Evolutionary conservation across 2,113 vertebrate species (phyloP), one percentile per base, ranked within the genome.

Genomic region (Lanius collurio): DNA sequence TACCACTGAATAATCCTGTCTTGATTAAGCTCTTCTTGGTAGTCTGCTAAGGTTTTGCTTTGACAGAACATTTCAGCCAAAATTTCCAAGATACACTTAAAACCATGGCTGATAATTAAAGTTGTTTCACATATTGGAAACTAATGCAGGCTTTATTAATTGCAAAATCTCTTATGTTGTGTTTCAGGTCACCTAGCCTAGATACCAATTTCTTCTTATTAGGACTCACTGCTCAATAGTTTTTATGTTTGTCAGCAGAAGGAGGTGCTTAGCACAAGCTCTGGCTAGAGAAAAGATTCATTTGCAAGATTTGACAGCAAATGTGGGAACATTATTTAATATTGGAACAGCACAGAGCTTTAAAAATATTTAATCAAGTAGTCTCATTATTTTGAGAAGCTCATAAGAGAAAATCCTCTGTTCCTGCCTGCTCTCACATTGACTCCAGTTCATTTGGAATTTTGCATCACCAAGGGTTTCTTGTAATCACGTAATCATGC

Each of bases 21-120:
- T 93, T 93, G 56, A 96, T 64, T 87, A 97, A 95, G 59, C 28
- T 75, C 49, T 88, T 68, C 46, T 81, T 94, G 70, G 52, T 95
- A 46, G 83, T 87, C 70, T 86, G 37, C 69, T 94, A 73, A 70
- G 7, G 26, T 50, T 33, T 67, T 60, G 28, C 22, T 50, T 31
- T 73, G 65, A 67, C 2, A 19, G 30, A 56, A 69, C 0, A 1
- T 50, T 80, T 80, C 57, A 86, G 19, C 17, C 35, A 77, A 83
- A 67, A 41, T 39, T 83, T 73, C 70, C 46, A 62, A 75, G 41
- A 42, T 62, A n/a, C 0, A 0, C 26, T 76, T 94, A 71, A 84
- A 89, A n/a, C 11, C 9, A 17, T 31, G 2, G 4, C 41, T 82
- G 42, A 42, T 65, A 55, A 41, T 55, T 44, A 52, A 31, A 0